Percentiles rank a stretch among this genome's conserved stretches.
Evolutionary conservation across 2,797 vertebrate genomes (phyloP).

Genomic region (Rhinichthys osculus): DNA sequence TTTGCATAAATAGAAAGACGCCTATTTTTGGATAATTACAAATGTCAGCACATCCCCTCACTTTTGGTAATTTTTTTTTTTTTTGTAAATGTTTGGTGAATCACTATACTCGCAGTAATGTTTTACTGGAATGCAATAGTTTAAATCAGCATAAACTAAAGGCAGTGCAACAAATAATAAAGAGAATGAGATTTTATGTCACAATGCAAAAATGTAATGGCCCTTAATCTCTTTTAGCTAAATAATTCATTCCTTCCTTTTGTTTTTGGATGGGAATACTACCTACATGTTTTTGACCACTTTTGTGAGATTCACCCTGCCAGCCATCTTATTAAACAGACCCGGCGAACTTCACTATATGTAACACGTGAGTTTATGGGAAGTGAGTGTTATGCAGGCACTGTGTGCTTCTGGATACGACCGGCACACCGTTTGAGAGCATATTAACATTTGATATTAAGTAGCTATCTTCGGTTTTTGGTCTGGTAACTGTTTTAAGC

Average conservation of each 20-base stretch:
- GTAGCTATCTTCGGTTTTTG: not conserved
- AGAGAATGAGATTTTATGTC: not conserved
- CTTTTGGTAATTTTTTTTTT: too few species aligned
- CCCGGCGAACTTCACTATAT: conserved; percentile 16
- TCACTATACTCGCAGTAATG: not conserved
- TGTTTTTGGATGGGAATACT: not conserved
- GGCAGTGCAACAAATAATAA: not conserved
- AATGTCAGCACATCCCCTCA: not conserved
- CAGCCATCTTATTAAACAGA: conserved; percentile 17
- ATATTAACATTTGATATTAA: conserved; percentile 15
- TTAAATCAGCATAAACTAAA: not conserved
- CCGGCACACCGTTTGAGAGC: conserved; percentile 15
- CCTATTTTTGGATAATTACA: not conserved
- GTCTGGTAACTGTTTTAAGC: conserved; percentile 17
- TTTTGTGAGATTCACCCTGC: conserved; percentile 13
- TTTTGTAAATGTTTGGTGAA: too few species aligned
- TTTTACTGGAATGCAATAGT: not conserved
- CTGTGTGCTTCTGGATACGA: conserved; percentile 57
- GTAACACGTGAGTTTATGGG: conserved; percentile 6
- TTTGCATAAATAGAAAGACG: not conserved
- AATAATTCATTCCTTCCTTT: not conserved
- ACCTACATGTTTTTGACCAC: not conserved
- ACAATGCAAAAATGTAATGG: not conserved
- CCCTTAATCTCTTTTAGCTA: not conserved
- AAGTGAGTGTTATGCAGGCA: conserved; percentile 55